A percentile compares a stretch with the other conserved stretches of the same genome.
Conservation (phyloP, 2,113 vertebrate genomes). For the Perca fluviatilis region DNA sequence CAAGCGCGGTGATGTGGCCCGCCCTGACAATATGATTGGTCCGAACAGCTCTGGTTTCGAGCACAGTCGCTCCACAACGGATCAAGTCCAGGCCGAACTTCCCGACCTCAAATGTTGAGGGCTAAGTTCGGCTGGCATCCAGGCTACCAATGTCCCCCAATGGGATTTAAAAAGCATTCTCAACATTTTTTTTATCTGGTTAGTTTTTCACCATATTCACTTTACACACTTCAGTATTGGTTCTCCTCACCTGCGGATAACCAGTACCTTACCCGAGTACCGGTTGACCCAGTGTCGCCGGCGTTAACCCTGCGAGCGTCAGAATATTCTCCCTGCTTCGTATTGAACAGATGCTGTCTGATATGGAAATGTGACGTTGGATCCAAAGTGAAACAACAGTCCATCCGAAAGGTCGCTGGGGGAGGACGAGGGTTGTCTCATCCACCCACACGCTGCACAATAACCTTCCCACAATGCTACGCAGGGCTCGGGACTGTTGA, state of each 20-base stretch:
- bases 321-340: background rate
- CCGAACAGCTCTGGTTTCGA: no score
- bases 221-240: background rate
- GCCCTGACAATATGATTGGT: no score
- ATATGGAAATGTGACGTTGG: constrained; percentile 25
- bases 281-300: background rate
- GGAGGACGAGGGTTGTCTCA: constrained; percentile 1
- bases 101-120: no score
- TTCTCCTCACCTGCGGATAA: background rate
- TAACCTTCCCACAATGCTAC: constrained; percentile 27
- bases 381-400: constrained; percentile 8
- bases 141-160: no score
- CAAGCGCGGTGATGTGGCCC: no score
- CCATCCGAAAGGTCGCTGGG: constrained; percentile 43
- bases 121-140: no score
- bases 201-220: background rate
- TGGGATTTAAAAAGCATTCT: no score
- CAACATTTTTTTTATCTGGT: no score
- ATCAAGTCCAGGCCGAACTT: no score
- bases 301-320: background rate
- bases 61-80: no score
- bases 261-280: background rate
- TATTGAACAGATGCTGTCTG: constrained; percentile 7
- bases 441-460: background rate
- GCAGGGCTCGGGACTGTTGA: background rate